Percentiles rank a stretch among this genome's conserved stretches.
These are phyloP conservation scores for Atta texana DNA, from an alignment of 1,140 invertebrate species.

Conservation along the genomic window DNA sequence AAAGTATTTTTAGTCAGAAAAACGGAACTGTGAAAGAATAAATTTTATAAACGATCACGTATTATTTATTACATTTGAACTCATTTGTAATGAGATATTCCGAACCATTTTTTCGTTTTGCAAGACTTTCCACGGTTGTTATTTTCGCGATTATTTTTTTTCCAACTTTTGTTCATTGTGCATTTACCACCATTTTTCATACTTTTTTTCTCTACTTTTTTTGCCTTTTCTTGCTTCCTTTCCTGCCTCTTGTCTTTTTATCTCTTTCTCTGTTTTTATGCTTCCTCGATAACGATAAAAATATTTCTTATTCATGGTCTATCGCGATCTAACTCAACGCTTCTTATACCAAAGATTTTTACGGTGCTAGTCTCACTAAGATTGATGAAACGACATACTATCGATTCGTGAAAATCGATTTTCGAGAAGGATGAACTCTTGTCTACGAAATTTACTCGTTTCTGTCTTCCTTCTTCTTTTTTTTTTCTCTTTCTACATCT, in stretches of 20 bases:
- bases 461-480: background rate
- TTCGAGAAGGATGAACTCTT: slow-evolving; percentile 37
- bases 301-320: slow-evolving; percentile 52
- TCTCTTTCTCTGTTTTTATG: background rate
- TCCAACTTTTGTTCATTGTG: background rate
- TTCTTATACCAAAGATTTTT: slow-evolving; percentile 51
- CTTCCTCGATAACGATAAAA: slow-evolving; percentile 35
- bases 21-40: background rate
- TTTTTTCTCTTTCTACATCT: background rate
- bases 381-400: slow-evolving; percentile 51
- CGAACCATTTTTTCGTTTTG: background rate
- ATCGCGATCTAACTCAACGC: slow-evolving; percentile 51
- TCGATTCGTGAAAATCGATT: slow-evolving; percentile 47
- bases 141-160: background rate
- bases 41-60: background rate
- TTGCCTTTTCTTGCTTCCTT: background rate
- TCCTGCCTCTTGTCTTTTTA: background rate
- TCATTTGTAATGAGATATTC: background rate
- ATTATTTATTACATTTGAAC: background rate
- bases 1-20: background rate
- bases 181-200: background rate
- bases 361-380: slow-evolving; percentile 21
- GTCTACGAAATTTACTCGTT: slow-evolving; percentile 27
- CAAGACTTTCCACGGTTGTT: background rate
- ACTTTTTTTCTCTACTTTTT: background rate